Base-by-base conservation (phyloP, 2,113 vertebrate species). In the Heterochromis multidens region DNA sequence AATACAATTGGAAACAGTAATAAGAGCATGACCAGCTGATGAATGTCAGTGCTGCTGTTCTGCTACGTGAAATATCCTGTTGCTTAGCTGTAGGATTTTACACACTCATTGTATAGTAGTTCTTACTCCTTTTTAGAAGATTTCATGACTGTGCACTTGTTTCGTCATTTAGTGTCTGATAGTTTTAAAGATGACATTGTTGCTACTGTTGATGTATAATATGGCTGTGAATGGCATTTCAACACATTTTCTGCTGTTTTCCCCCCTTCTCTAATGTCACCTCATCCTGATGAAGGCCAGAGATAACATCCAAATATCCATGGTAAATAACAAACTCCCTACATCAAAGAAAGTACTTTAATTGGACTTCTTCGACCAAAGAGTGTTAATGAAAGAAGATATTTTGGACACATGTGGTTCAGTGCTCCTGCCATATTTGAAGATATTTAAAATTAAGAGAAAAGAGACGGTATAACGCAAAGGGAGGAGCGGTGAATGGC, bases 221-320 rank as follows among this genome's bases (percentile, higher is more conserved):
- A 65, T 89, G 83, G 84, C 84, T 90, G 80, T 92, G 83, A 74
- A 82, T 90, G 87, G 81, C 85, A 89, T 93, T 87, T 95, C 86
- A 94, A 95, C 90, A 93, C 90, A 6, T 93, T 77, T 92, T 95
- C 90, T 95, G 90, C 94, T 95, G 83, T 95, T 94, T 94, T 91
- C 91, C 91, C 65, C 65, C 91, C 86, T 92, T 94, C 94, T 95
- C 88, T 95, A 93, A 91, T 94, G 92, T 95, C 93, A 93, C 92
- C 92, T 95, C 93, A 94, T 93, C 93, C 94, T 94, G 95, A 95
- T 95, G 95, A 95, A 96, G 95, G 94, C 94, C 94, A 93, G 94
- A 90, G 94, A 95, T 95, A 94, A 95, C 94, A 93, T 95, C 92
- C 94, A 95, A 93, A 94, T 95, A 93, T 95, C 95, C 87, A 95